These are phyloP conservation scores for Centruroides vittatus DNA, from an alignment of 1,140 invertebrate species.

Conservation along the genomic window DNA sequence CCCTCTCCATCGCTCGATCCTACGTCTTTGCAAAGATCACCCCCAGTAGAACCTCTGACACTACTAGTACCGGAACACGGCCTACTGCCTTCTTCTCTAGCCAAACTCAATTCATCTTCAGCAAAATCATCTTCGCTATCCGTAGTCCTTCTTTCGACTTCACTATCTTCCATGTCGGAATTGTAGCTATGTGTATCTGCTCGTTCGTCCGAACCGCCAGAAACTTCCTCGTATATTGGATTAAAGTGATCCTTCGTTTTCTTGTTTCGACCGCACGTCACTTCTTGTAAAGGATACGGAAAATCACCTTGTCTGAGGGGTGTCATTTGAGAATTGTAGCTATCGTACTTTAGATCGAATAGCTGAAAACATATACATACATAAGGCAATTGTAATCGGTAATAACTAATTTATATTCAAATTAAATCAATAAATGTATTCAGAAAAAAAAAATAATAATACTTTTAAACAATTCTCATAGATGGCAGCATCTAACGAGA, in stretches of 20 bases:
- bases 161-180: constrained; percentile 17
- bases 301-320: too few relatives aligned
- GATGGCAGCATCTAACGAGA: too few relatives aligned
- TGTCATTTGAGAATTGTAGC: too few relatives aligned
- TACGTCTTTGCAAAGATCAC: constrained; percentile 16
- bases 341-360: too few relatives aligned
- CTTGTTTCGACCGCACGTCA: background rate
- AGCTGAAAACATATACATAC: too few relatives aligned
- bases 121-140: constrained; percentile 20
- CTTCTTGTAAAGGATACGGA: too few relatives aligned
- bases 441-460: too few relatives aligned
- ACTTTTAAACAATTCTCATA: too few relatives aligned
- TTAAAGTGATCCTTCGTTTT: constrained; percentile 16
- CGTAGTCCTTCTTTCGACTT: constrained; percentile 12
- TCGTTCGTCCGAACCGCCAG: constrained; percentile 14
- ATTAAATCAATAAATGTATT: too few relatives aligned
- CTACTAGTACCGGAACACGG: constrained; percentile 17
- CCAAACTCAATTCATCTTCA: constrained; percentile 19
- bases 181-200: constrained; percentile 4
- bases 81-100: constrained; percentile 8
- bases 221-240: constrained; percentile 20
- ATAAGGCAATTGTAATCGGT: too few relatives aligned
- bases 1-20: constrained; percentile 7
- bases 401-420: too few relatives aligned
- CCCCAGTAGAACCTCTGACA: constrained; percentile 17